Percentiles rank a stretch among this genome's conserved stretches.
Evolutionary conservation across 2,797 vertebrate genomes (phyloP).

Genomic region (Gallinago solitaria): DNA sequence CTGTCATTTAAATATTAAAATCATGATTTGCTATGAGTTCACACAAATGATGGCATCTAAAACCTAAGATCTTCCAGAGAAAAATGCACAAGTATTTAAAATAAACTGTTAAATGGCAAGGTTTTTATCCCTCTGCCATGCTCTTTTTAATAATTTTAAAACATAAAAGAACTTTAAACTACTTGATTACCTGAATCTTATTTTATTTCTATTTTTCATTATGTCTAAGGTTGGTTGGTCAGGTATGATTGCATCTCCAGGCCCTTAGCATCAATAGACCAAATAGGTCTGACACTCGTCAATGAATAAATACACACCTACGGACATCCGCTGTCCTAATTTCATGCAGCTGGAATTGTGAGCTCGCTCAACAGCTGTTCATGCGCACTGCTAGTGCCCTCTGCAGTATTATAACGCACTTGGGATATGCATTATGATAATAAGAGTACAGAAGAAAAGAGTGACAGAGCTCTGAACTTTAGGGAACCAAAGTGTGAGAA

Average conservation of each 20-base stretch:
- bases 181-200: background rate
- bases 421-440: background rate
- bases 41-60: background rate
- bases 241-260: background rate
- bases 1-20: background rate
- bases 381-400: conserved; percentile 65
- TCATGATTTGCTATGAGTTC: background rate
- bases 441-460: background rate
- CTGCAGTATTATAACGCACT: conserved; percentile 54
- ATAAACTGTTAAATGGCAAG: background rate
- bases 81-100: background rate
- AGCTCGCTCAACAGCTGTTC: conserved; percentile 14
- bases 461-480: background rate
- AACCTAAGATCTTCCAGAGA: background rate
- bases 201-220: background rate
- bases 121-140: background rate
- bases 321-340: background rate
- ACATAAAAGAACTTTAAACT: background rate
- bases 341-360: background rate
- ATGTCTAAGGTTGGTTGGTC: background rate
- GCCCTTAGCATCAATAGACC: background rate
- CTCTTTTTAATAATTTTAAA: background rate
- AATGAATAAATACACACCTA: conserved; percentile 11
- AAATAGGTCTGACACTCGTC: background rate
- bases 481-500: background rate